A percentile compares a stretch with the other conserved stretches of the same genome.
These are phyloP conservation scores for Lomographa bimaculata DNA, from an alignment of 2,888 invertebrate genomes.

Conservation along the genomic window DNA sequence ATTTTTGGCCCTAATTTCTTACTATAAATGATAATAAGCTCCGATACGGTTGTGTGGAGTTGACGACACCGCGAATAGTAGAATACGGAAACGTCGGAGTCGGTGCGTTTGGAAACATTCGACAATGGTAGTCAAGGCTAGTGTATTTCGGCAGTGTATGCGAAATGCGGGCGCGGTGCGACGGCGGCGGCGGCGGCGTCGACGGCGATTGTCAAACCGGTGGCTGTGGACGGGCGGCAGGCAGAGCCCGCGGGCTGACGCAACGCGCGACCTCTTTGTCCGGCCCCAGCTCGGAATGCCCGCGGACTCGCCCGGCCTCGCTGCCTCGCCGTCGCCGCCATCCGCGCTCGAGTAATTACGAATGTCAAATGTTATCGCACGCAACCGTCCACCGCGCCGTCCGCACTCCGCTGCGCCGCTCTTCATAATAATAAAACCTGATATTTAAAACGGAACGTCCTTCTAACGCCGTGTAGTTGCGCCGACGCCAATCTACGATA, in stretches of 20 bases:
- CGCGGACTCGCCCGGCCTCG: conserved; percentile 62
- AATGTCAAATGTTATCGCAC: conserved; percentile 84
- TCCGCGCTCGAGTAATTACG: conserved; percentile 80
- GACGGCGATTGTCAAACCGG: conserved; percentile 25
- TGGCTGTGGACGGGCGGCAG: conserved; percentile 38
- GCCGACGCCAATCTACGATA: conserved; percentile 85
- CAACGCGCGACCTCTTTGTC: conserved; percentile 81
- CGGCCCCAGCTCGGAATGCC: conserved; percentile 69
- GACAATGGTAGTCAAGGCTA: conserved; percentile 66
- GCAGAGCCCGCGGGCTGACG: conserved; percentile 58
- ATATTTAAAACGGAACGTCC: conserved; percentile 85
- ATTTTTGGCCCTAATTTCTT: conserved; percentile 12
- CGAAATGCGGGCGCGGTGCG: conserved; percentile 52
- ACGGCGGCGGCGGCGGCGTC: conserved; percentile 23
- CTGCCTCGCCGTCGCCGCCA: conserved; percentile 49
- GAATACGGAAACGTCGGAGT: conserved; percentile 52
- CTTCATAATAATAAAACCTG: conserved; percentile 84
- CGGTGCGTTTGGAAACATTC: conserved; percentile 53
- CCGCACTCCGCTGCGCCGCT: conserved; percentile 82
- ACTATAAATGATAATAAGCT: conserved; percentile 5
- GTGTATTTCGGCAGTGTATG: conserved; percentile 63
- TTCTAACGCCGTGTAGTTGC: conserved; percentile 84
- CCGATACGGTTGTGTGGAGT: conserved; percentile 18
- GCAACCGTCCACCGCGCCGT: conserved; percentile 80
- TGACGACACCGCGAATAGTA: conserved; percentile 35